Conservation (phyloP, 2,797 vertebrate species). For the Oreortyx pictus region DNA sequence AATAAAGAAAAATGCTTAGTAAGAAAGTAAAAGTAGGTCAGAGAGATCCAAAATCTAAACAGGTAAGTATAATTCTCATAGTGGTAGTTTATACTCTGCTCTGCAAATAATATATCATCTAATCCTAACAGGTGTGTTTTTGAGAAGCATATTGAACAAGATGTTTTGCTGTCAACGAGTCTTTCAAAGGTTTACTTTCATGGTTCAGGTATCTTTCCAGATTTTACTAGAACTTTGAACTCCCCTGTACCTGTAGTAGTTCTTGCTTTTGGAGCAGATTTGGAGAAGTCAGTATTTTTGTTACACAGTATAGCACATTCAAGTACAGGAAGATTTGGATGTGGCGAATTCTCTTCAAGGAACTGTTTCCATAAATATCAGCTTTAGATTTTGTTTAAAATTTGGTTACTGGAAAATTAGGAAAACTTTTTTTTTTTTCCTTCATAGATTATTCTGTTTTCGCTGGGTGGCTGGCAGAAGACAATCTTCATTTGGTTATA, state of each 20-base stretch:
- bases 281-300: not conserved
- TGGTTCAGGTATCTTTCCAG: not conserved
- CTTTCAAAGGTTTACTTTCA: not conserved
- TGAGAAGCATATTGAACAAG: slow-evolving; percentile 16
- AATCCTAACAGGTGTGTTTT: not conserved
- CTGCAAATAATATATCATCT: not conserved
- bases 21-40: slow-evolving; percentile 20
- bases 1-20: slow-evolving; percentile 19
- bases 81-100: not conserved
- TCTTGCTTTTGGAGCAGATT: not conserved
- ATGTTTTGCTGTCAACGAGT: not conserved
- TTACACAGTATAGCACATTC: not conserved
- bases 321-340: not conserved
- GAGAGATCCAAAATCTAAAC: slow-evolving; percentile 33
- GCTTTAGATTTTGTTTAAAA: not conserved
- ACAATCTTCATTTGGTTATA: slow-evolving; percentile 26
- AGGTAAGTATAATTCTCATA: not conserved
- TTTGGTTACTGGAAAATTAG: slow-evolving; percentile 19
- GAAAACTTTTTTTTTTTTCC: not conserved
- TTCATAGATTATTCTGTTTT: not conserved
- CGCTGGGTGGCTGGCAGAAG: not conserved
- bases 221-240: not conserved
- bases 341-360: not conserved
- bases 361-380: not conserved
- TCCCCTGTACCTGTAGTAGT: not conserved